Evolutionary conservation across 2,797 vertebrate species (phyloP), one percentile per base, ranked within the genome.

Genomic region (Paratrypauchen microcephalus): DNA sequence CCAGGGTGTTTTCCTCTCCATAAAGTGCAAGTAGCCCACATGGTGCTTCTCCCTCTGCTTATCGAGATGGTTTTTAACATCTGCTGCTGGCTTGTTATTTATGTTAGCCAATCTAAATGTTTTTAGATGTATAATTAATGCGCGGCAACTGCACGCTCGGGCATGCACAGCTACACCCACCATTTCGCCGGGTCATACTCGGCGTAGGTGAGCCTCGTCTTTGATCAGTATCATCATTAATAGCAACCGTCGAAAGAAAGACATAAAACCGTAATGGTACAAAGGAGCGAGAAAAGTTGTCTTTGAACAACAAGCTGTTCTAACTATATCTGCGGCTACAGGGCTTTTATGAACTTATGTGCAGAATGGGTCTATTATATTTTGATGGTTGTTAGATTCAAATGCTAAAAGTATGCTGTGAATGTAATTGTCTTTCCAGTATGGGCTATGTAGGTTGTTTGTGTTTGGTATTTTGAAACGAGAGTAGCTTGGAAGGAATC

Each of bases 81-180:
- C 78, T 83, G 82, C 83, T 81, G 79, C 77, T 80, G 69, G 74
- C 77, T 83, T 75, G 82, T 90, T 89, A 90, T 90, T 86, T 87
- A 85, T 81, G 78, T 87, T 87, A 70, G 78, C 76, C 81, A 89
- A 88, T 90, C 78, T 75, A 77, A 82, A 77, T 41, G 24, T 83
- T 89, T 88, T 89, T 85, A 89, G 85, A 88, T 91, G 82, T 88
- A 78, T 89, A 90, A 91, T 92, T 90, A 85, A 90, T 85, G 78
- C 77, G 79, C 83, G 82, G 76, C 81, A 83, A 79, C 82, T 76
- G 74, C 61, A 82, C 82, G 75, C 80, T 68, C 73, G 26, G 41
- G 54, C 21, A 36, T 41, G 23, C 68, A 68, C 66, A 60, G 76
- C 71, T 62, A 80, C 75, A 75, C 74, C 57, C 69, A 69, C 76